Evolutionary conservation across 2,797 vertebrate genomes (phyloP), one percentile per base, ranked within the genome.

Genomic region (Menidia menidia): DNA sequence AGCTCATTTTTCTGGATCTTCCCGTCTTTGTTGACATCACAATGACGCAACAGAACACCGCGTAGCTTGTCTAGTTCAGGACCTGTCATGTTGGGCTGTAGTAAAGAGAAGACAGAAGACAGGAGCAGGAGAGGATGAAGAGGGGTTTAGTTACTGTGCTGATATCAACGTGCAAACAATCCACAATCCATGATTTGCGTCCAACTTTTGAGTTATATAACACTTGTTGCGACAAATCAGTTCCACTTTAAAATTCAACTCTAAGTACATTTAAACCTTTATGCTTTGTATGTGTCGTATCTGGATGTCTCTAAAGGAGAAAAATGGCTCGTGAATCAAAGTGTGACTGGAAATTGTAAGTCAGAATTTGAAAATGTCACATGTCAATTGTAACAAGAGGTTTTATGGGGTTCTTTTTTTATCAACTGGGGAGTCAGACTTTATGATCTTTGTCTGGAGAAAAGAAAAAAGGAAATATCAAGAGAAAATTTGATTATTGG

Each of bases 1-100:
- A 99, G 86, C 87, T 99, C 97, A 0, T 95, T 97, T 87, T 92
- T 98, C 93, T 99, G 97, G 75, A 98, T 97, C 91, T 97, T 99
- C 33, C 97, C 97, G 0, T 98, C 98, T 70, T 95, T 96, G 93
- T 98, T 99, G 74, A 94, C 87, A 0, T 99, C 97, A 0, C 97
- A 99, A 88, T 99, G 97, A 66, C 89, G 91, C 72, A 99, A 87
- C 55, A 99, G 90, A 59, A 97, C 83, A 6, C 82, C 91, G 31
- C 96, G 95, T 80, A 98, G 95, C 86, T 96, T 96, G 85, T 98
- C 95, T 84, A 98, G 91, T 75, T 99, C 98, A 4, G 92, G 81
- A 0, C 96, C 96, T 0, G 93, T 95, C 83, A 98, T 94, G 87
- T 94, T 97, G 73, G 98, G 97, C 98, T 99, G 91, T 0, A 72